Evolutionary conservation across 2,888 invertebrate species (phyloP).

Genomic region (Nesidiocoris tenuis): DNA sequence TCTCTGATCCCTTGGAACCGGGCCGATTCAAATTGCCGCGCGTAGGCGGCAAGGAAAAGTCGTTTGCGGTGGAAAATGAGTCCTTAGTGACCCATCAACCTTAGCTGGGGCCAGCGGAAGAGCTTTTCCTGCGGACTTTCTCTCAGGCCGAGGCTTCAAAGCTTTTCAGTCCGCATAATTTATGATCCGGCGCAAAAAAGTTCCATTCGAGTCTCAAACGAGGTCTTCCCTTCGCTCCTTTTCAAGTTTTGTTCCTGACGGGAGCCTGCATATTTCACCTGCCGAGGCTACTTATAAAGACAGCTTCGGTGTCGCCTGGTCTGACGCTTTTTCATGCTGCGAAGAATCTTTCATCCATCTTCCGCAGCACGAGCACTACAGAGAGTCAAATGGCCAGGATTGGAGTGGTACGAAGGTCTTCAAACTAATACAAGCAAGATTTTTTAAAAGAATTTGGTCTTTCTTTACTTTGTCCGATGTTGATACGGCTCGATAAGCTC

Average conservation of each 20-base stretch:
- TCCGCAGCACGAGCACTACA: no score
- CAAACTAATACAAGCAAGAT: no score
- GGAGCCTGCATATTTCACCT: neutral
- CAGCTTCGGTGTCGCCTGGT: neutral
- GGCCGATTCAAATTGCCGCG: neutral
- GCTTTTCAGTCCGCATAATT: neutral
- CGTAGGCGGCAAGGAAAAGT: neutral
- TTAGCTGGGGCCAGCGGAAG: neutral
- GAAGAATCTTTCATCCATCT: no score
- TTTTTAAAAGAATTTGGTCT: no score
- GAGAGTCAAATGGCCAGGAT: no score
- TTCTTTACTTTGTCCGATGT: no score
- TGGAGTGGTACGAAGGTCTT: no score
- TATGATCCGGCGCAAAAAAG: neutral
- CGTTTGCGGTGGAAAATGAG: conserved; percentile 23
- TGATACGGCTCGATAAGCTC: no score
- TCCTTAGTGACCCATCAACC: conserved; percentile 35
- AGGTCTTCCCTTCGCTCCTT: neutral
- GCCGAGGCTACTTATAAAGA: neutral
- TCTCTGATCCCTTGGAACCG: neutral
- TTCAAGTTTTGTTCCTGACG: neutral
- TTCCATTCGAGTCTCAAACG: neutral
- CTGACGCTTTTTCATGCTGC: neutral
- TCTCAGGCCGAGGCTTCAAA: neutral
- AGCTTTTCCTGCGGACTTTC: neutral